A percentile compares a stretch with the other conserved stretches of the same genome.
Conservation (phyloP, 2,797 vertebrate species). For the Rhynchonycteris naso region DNA sequence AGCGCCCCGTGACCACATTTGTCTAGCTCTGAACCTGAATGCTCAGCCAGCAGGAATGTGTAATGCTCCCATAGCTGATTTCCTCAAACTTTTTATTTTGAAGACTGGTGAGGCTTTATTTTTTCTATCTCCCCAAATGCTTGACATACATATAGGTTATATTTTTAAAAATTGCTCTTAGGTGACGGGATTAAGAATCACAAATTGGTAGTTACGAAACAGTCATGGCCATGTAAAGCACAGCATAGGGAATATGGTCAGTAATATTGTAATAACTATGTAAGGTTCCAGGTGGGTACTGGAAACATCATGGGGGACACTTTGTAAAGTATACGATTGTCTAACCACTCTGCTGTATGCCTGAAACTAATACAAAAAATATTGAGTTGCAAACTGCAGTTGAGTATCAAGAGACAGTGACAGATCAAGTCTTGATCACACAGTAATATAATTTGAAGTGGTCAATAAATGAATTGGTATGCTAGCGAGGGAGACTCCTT, state of each 20-base stretch:
- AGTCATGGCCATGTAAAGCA: neutral
- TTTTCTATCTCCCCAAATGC: neutral
- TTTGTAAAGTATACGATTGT: neutral
- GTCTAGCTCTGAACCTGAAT: neutral
- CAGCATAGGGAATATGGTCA: neutral
- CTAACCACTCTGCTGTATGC: neutral
- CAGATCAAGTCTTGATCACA: neutral
- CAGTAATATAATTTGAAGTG: neutral
- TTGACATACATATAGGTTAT: neutral
- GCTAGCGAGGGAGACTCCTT: neutral
- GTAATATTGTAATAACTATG: neutral
- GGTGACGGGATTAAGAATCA: neutral
- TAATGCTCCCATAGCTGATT: neutral
- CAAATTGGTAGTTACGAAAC: neutral
- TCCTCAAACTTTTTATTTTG: neutral
- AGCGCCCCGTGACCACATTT: neutral
- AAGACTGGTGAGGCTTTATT: neutral
- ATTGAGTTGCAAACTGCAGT: neutral
- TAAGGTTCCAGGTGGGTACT: neutral
- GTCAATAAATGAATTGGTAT: neutral
- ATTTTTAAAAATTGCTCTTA: neutral
- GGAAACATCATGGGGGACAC: neutral
- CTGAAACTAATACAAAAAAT: neutral
- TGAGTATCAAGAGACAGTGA: neutral
- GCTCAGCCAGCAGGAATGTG: neutral